Percentiles rank a stretch among this genome's conserved stretches.
These are phyloP conservation scores for Grapholita molesta DNA, from an alignment of 1,140 invertebrate genomes.

Conservation along the genomic window DNA sequence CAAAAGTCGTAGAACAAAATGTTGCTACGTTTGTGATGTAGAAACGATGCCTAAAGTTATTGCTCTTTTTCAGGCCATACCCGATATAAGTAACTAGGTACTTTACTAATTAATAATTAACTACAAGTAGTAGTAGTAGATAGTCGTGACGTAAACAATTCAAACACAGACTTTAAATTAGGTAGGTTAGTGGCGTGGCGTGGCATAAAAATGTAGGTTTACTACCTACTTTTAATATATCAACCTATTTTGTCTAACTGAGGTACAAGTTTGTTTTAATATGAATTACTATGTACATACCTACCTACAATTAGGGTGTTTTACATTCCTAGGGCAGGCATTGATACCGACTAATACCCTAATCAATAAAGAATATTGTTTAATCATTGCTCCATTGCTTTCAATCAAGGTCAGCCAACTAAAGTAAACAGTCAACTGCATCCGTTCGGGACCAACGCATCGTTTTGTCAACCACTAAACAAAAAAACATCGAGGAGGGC, in stretches of 20 bases:
- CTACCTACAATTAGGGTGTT: too few relatives aligned
- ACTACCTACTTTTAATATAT: background rate
- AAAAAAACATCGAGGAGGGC: slow-evolving; percentile 8
- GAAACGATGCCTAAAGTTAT: too few relatives aligned
- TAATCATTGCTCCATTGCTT: background rate
- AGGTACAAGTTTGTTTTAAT: too few relatives aligned
- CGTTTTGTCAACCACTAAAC: background rate
- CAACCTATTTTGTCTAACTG: background rate
- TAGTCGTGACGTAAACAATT: too few relatives aligned
- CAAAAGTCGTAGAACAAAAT: too few relatives aligned
- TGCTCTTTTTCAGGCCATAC: too few relatives aligned
- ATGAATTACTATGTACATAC: too few relatives aligned
- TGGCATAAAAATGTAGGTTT: background rate
- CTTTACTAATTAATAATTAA: too few relatives aligned
- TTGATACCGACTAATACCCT: background rate
- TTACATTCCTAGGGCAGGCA: too few relatives aligned
- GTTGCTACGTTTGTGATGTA: too few relatives aligned
- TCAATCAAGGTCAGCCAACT: background rate
- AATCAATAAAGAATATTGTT: background rate
- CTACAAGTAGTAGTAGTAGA: too few relatives aligned
- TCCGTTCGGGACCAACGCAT: background rate
- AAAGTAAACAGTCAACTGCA: background rate
- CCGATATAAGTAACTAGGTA: too few relatives aligned
- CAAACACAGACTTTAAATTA: background rate
- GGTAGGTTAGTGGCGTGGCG: background rate